Evolutionary conservation across 1,140 invertebrate species (phyloP), one percentile per base, ranked within the genome.

Genomic region (Zaprionus camerounensis): DNA sequence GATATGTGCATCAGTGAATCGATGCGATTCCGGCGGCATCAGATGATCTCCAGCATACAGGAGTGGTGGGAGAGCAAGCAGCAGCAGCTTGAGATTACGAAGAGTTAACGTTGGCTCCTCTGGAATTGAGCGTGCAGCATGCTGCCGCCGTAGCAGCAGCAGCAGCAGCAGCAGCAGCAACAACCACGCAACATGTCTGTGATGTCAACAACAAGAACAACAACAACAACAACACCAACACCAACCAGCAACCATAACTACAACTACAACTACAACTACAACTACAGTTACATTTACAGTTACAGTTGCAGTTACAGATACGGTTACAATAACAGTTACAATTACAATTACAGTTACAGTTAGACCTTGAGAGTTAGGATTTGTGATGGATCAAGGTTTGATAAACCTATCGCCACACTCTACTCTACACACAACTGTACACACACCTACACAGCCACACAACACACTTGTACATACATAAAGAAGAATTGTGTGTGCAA

Each of bases 1-100:
- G 94, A 95, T 78, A 95, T 97, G 79, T 94, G 97, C 63, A 95
- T 97, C 55, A 95, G 94, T 68, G 97, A 98, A 93, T 96, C 96
- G 11, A 88, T 95, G 68, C 94, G 97, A 57, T 98, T 98, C 92
- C 97, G 98, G 92, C 94, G 97, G 57, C 95, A 95, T 80, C 94
- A 95, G 77, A 94, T 98, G 80, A 96, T 96, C 49, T 93, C 66
- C 80, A 93, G 91, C 75, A 92, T 93, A 4, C 84, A 93, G 22
- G 93, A 93, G 20, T 94, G 92, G 92, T 93, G 92, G 92, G 88
- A 92, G 17, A 77, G 80, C 15, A 91, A 90, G 51, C 87, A 90
- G 76, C 79, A 84, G 68, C 56, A 41, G n/a, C 34, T 66, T 1
- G 76, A 76, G 73, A 65, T 73, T 58, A 70, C 69, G 22, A 86